Evolutionary conservation across 2,888 invertebrate genomes (phyloP), one percentile per base, ranked within the genome.

Genomic region (Melinaea marsaeus): DNA sequence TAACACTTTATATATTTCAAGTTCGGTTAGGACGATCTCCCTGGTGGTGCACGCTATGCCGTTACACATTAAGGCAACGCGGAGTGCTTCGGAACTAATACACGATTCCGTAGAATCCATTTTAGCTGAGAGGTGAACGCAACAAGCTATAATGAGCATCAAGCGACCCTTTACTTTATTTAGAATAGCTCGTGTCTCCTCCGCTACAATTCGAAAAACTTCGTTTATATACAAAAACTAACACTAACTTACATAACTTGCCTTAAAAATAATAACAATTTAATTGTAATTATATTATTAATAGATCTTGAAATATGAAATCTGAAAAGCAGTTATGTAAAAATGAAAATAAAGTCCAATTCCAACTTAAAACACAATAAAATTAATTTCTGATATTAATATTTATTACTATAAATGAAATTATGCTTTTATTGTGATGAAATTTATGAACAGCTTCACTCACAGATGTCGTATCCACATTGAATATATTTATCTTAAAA

Each of bases 41-140:
- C 68, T 55, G 0, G 74, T 62, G 0, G 79, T 68, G 51, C 68
- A 69, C 0, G 58, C 11, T 2, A 75, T 55, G 6, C 76, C 75
- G 2, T 70, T 70, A 5, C 66, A 68, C 11, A 66, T n/a, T 0
- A 85, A 70, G 4, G 69, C 67, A 2, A 65, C 42, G 4, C 76
- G 72, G 2, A 82, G 70, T 0, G 69, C 35, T 1, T 63, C 71
- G 0, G 78, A 71, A 2, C 66, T 69, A n/a, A 76, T 60, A 2
- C 65, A 64, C 2, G 69, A 55, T 4, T 72, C 63, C 0, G 75
- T 61, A 13, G 75, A 74, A 45, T 61, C 69, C 80, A 84, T 85
- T 67, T 86, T 86, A 0, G 78, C 77, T 0, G 80, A 78, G 7
- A 86, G 71, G 63, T 77, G 77, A 0, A 82, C 70, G 62, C 84